Percentiles rank a stretch among this genome's conserved stretches.
These are phyloP conservation scores for Alectoris magna DNA, from an alignment of 2,797 vertebrate species.

Conservation along the genomic window DNA sequence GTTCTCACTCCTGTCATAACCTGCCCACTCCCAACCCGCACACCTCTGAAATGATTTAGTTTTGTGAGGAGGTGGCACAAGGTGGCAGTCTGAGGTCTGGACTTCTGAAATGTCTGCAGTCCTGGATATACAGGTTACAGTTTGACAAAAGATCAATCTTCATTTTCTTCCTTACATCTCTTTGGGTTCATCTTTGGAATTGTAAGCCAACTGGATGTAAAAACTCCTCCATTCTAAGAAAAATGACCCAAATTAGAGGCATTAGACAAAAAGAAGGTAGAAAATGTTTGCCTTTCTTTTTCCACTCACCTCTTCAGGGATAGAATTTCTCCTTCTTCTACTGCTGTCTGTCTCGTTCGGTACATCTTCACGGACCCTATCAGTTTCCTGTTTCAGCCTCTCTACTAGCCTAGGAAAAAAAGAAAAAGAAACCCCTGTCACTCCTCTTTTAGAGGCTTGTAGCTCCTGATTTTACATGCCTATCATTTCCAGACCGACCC, in stretches of 20 bases:
- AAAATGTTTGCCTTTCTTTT: background rate
- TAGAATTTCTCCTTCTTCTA: background rate
- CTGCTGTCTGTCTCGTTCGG: background rate
- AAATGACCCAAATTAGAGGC: background rate
- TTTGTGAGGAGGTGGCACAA: background rate
- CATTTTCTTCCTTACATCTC: background rate
- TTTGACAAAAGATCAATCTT: background rate
- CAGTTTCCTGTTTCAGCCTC: background rate
- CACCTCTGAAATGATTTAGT: too few relatives aligned
- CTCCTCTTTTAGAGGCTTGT: background rate
- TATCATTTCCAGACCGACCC: background rate
- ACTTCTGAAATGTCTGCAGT: background rate
- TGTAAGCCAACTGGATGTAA: background rate
- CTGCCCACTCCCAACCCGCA: fast-evolving
- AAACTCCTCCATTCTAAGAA: background rate
- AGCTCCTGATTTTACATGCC: background rate
- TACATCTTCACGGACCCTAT: background rate
- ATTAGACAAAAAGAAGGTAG: background rate
- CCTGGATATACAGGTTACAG: too few relatives aligned
- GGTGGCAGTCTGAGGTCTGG: background rate
- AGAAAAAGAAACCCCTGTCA: background rate
- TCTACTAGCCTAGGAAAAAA: background rate
- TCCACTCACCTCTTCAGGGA: background rate
- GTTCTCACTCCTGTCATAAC: background rate
- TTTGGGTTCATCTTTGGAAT: background rate